Conservation (phyloP, 2,888 invertebrate genomes). For the Ypsolopha sequella region DNA sequence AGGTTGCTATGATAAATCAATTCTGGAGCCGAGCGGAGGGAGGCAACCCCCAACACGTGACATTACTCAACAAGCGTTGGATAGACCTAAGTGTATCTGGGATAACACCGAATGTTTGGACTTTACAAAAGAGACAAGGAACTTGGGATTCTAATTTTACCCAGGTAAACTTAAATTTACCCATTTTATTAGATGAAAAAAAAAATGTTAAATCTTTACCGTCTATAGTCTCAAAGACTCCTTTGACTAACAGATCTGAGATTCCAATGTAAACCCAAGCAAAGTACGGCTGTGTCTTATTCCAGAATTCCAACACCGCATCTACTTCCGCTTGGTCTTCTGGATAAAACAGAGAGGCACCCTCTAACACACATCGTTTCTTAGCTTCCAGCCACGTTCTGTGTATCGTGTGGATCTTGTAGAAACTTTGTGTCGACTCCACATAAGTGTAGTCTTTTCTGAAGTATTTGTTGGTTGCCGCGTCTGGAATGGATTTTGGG, state of each 20-base stretch:
- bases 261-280: constrained; percentile 29
- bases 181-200: background rate
- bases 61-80: too few species aligned
- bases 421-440: constrained; percentile 30
- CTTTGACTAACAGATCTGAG: constrained; percentile 29
- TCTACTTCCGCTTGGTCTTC: constrained; percentile 29
- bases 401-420: constrained; percentile 40
- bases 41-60: too few species aligned
- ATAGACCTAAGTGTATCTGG: too few species aligned
- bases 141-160: too few species aligned
- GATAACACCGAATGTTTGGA: too few species aligned
- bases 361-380: constrained; percentile 32
- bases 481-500: constrained; percentile 22
- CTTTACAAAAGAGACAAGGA: too few species aligned
- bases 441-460: constrained; percentile 41
- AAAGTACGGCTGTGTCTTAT: constrained; percentile 17
- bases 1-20: too few species aligned
- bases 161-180: too few species aligned
- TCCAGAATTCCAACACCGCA: constrained; percentile 22
- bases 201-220: constrained; percentile 14
- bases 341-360: constrained; percentile 38
- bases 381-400: constrained; percentile 36
- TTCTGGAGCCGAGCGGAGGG: too few species aligned
- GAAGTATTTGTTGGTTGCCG: constrained; percentile 29
- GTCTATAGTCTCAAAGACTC: constrained; percentile 33